Base-by-base conservation (phyloP, 2,888 invertebrate genomes). In the Leptinotarsa rubiginosa region DNA sequence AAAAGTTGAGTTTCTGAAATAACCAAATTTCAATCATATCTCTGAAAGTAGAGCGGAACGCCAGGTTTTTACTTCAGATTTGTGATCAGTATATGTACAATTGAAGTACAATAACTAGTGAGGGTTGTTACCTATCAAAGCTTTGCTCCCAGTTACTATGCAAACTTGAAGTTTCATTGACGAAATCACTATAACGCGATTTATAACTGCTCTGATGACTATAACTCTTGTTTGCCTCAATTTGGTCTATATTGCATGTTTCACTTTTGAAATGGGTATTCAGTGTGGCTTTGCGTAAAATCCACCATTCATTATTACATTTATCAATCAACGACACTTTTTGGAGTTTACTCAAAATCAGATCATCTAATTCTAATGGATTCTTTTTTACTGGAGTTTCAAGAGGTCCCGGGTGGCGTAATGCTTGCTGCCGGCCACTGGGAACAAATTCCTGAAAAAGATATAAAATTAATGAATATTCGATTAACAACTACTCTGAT, bases 401-500 rank as follows among this genome's bases (percentile, higher is more conserved):
- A 68, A 91, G 89, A 79, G 93, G 92, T 70, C 94, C 93, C 18
- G 95, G 95, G 88, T 96, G 96, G 82, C 91, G 92, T 73, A 90
- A 89, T 86, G 94, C 89, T 89, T 94, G 94, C 89, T 93, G 92
- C 88, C 96, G 93, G 87, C 96, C 96, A 89, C 94, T 94, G 85
- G 96, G 96, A 90, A 94, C 91, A 90, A 94, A 96, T 91, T 95
- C 96, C 95, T 95, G 84, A 71, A 81, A 77, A 75, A 68, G 25
- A 41, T 47, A 41, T 54, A 18, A 15, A 69, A 65, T 70, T 20
- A 71, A 64, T 25, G 2, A 25, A 62, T 59, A 52, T 16, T 5
- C 31, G 47, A 25, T 31, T 47, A 70, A 69, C 12, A 41, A 65
- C n/a, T 56, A 73, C 47, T 75, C 85, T 85, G 22, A 25, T 62